Conservation (phyloP, 2,888 invertebrate species). For the Pinctada fucata region DNA sequence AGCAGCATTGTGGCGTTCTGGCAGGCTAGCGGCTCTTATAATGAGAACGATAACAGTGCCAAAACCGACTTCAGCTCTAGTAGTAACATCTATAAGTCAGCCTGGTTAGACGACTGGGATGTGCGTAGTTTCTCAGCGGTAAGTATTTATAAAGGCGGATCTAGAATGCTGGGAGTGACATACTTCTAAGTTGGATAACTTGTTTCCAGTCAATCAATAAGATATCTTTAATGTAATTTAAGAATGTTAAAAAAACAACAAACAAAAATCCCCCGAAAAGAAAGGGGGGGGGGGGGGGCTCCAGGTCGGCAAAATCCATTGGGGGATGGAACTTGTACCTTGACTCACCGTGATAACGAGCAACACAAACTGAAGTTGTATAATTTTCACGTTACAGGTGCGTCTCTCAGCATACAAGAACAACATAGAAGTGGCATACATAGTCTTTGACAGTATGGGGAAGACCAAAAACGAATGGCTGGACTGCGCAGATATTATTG, state of each 20-base stretch:
- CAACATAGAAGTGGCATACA: conserved; percentile 44
- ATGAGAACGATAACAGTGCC: conserved; percentile 30
- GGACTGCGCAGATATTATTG: conserved; percentile 51
- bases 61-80: conserved; percentile 42
- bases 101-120: conserved; percentile 49
- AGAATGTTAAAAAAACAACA: no score
- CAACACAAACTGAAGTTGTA: no score
- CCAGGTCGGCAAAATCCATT: no score
- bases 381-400: conserved; percentile 39
- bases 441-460: conserved; percentile 50
- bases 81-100: conserved; percentile 50
- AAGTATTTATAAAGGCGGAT: conserved; percentile 20
- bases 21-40: conserved; percentile 17
- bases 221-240: no score
- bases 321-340: no score
- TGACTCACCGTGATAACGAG: no score
- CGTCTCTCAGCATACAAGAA: conserved; percentile 52
- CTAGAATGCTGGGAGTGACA: neutral
- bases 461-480: conserved; percentile 53
- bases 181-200: no score
- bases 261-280: no score
- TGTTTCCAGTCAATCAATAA: no score
- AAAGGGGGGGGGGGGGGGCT: no score
- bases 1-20: conserved; percentile 33
- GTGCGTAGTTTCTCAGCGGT: conserved; percentile 53